These are phyloP conservation scores for Fragum fragum DNA, from an alignment of 2,888 invertebrate genomes.

Conservation along the genomic window DNA sequence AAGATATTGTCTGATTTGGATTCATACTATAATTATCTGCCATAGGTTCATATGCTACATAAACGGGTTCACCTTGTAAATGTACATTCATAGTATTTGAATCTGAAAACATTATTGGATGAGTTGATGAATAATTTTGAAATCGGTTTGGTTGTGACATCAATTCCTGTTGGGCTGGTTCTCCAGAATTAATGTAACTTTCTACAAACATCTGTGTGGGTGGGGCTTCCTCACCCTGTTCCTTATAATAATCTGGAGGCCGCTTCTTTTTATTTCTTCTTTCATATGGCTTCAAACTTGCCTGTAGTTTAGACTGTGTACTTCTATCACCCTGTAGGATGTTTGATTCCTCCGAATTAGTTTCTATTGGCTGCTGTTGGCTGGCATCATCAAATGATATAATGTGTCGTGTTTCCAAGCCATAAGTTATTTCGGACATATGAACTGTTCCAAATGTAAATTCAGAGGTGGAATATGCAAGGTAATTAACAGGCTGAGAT, in stretches of 20 bases:
- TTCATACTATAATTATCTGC: background rate
- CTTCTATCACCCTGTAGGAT: slow-evolving; percentile 9
- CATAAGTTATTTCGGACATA: slow-evolving; percentile 10
- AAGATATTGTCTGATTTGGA: slow-evolving; percentile 11
- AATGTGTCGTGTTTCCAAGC: slow-evolving; percentile 8
- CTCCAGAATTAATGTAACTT: background rate
- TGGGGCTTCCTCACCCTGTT: slow-evolving; percentile 19
- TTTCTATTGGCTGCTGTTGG: background rate
- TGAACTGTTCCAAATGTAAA: slow-evolving; percentile 18
- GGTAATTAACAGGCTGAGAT: background rate
- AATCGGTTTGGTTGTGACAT: slow-evolving; percentile 5
- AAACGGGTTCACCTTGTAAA: background rate
- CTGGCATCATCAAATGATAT: slow-evolving; percentile 10
- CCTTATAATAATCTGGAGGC: slow-evolving; percentile 73
- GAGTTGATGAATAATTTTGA: background rate
- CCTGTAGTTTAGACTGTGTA: slow-evolving; percentile 55
- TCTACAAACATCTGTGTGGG: background rate
- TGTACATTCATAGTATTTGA: background rate
- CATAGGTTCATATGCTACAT: background rate
- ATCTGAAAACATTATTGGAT: background rate
- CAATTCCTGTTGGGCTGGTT: slow-evolving; percentile 1
- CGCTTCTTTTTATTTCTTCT: slow-evolving; percentile 76
- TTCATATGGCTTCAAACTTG: slow-evolving; percentile 63
- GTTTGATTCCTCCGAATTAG: background rate
- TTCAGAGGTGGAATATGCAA: background rate